Conservation (phyloP, 2,888 invertebrate species). For the Imbricaverruca yamaguchii region DNA sequence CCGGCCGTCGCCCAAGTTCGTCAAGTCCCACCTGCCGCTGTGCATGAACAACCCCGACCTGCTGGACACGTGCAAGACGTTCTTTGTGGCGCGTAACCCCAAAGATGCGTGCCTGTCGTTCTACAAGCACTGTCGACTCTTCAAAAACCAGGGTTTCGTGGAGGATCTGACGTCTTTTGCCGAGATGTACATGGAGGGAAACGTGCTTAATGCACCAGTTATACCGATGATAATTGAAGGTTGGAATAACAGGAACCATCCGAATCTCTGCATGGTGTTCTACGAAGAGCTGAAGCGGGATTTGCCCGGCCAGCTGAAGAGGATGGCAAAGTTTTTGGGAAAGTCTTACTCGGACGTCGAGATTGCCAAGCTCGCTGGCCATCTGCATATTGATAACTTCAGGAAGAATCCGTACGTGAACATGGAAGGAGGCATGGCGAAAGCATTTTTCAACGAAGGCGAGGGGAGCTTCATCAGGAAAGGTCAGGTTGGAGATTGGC, state of each 20-base stretch:
- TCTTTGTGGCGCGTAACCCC: constrained; percentile 13
- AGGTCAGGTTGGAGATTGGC: constrained; percentile 32
- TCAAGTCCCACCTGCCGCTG: constrained; percentile 70
- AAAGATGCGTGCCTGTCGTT: constrained; percentile 10
- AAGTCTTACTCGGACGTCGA: constrained; percentile 25
- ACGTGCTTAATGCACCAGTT: neutral
- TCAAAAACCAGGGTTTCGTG: neutral
- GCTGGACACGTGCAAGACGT: neutral
- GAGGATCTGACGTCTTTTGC: neutral
- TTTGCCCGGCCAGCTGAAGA: neutral
- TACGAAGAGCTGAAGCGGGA: constrained; percentile 24
- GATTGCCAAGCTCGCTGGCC: constrained; percentile 2
- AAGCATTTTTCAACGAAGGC: constrained; percentile 23
- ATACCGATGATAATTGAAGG: constrained; percentile 21
- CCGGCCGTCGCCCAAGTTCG: constrained; percentile 49
- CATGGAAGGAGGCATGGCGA: neutral
- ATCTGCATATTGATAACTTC: constrained; percentile 26
- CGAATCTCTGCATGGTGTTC: constrained; percentile 24
- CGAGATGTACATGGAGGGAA: neutral
- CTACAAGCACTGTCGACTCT: constrained; percentile 7
- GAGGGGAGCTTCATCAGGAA: constrained; percentile 28
- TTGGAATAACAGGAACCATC: constrained; percentile 25
- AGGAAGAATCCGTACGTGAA: constrained; percentile 25
- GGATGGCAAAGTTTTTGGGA: constrained; percentile 24
- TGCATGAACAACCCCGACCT: constrained; percentile 12